A percentile compares a stretch with the other conserved stretches of the same genome.
Evolutionary conservation across 2,113 vertebrate species (phyloP).

Genomic region (Leucoraja erinaceus): DNA sequence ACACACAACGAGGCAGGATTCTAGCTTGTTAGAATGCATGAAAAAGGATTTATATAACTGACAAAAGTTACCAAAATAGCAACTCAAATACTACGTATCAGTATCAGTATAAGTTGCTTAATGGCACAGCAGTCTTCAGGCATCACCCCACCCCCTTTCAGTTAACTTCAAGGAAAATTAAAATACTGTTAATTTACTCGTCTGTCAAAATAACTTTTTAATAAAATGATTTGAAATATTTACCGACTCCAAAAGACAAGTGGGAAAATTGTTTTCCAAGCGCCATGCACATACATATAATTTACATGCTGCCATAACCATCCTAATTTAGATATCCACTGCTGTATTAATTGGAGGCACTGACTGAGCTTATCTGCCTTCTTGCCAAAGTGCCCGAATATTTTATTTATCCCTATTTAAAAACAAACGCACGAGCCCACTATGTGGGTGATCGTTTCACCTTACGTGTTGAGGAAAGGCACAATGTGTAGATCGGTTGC

Average conservation of each 20-base stretch:
- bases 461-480: not conserved
- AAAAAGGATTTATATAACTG: not conserved
- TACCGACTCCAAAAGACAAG: not conserved
- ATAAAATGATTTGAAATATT: not conserved
- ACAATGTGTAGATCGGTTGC: not conserved
- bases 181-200: not conserved
- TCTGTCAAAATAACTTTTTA: not conserved
- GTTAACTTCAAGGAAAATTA: slow-evolving; percentile 8
- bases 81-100: not conserved
- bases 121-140: not conserved
- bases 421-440: not conserved
- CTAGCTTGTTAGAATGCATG: not conserved
- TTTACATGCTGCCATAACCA: not conserved
- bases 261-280: not conserved
- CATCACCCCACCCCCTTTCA: not conserved
- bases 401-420: slow-evolving; percentile 27
- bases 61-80: not conserved
- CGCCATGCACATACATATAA: not conserved
- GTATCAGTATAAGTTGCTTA: not conserved
- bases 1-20: not conserved
- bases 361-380: not conserved
- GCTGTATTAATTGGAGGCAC: not conserved
- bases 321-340: not conserved
- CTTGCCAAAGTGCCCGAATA: not conserved
- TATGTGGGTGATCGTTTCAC: not conserved